Base-by-base conservation (phyloP, 2,113 vertebrate genomes). In the Etheostoma cragini region DNA sequence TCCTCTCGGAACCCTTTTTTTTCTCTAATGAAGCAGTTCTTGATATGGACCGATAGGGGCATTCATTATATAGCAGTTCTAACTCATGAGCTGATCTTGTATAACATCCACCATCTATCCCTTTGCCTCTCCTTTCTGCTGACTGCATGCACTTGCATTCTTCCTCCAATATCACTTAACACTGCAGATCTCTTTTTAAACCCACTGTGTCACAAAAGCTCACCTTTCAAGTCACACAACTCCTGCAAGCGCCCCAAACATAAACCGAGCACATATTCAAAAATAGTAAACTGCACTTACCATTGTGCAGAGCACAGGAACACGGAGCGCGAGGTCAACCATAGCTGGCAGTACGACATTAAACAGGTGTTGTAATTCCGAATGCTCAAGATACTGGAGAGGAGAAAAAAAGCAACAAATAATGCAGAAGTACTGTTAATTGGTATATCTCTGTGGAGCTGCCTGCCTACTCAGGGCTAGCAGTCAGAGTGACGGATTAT, bases 221-320 rank as follows among this genome's bases (percentile, higher is more conserved):
- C 33, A 52, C 49, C 8, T 65, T 38, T 72, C 13, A 42, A n/a
- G 54, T 49, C 15, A 58, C 33, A 35, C 8, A 42, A 26, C 10
- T 19, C 4, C 6, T 8, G 2, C n/a, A 58, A 72, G 16, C 15
- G 21, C 26, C 5, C 17, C 49, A 19, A 63, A 72, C 33, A 63
- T 13, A 54, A 19, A 69, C 3, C 33, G 14, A 38, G 21, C 50
- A 26, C 14, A 61, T 24, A 21, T n/a, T 21, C 3, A 30, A 52
- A 26, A 66, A 78, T 0, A 35, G 24, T 33, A 4, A 46, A 72
- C 3, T 3, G 8, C 2, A 72, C 95, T 84, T 89, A 99, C 98
- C 97, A 96, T 95, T 1, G 98, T 99, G 88, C 98, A 99, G 89
- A 99, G 94, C 76, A 15, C 94, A n/a, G 96, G 97, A 52, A 97